Conservation (phyloP, 2,113 vertebrate species). For the Pao palembangensis region DNA sequence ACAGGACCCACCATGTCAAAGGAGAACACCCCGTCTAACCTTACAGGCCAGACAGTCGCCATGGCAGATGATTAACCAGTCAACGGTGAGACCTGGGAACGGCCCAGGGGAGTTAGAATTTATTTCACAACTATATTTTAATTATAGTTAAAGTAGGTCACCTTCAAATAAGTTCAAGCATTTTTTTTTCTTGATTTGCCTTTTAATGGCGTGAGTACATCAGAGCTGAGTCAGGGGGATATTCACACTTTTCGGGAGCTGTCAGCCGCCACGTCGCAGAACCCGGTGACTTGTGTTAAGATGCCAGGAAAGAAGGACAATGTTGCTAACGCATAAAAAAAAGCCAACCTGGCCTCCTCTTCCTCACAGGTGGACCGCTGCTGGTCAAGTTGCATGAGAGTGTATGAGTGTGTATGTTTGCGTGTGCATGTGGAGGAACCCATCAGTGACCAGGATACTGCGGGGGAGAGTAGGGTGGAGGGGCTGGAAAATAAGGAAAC, state of each 20-base stretch:
- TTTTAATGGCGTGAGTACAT: conserved; percentile 1
- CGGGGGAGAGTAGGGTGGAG: conserved; percentile 76
- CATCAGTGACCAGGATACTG: conserved; percentile 76
- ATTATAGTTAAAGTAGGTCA: conserved; percentile 15
- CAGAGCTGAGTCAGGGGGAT: conserved; percentile 18
- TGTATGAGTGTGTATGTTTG: conserved; percentile 13
- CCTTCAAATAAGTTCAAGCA: neutral
- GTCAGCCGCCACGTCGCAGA: conserved; percentile 14
- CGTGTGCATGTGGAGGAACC: conserved; percentile 9
- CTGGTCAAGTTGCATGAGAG: conserved; percentile 24
- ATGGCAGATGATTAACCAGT: too few species aligned
- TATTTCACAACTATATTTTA: conserved; percentile 1
- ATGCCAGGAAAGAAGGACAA: conserved; percentile 27
- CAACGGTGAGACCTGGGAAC: neutral
- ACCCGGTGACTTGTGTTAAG: conserved; percentile 17
- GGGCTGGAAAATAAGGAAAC: conserved; percentile 61
- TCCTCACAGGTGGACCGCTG: conserved; percentile 30
- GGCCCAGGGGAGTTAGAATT: conserved; percentile 14
- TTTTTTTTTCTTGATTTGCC: too few species aligned
- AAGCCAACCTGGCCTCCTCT: conserved; percentile 47
- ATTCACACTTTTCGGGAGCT: conserved; percentile 12
- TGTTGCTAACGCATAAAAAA: conserved; percentile 9
- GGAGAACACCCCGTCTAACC: conserved; percentile 1
- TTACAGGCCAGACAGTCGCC: too few species aligned
- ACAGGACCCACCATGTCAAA: neutral